These are phyloP conservation scores for Stenodera caucasica DNA, from an alignment of 2,888 invertebrate species.

Conservation along the genomic window DNA sequence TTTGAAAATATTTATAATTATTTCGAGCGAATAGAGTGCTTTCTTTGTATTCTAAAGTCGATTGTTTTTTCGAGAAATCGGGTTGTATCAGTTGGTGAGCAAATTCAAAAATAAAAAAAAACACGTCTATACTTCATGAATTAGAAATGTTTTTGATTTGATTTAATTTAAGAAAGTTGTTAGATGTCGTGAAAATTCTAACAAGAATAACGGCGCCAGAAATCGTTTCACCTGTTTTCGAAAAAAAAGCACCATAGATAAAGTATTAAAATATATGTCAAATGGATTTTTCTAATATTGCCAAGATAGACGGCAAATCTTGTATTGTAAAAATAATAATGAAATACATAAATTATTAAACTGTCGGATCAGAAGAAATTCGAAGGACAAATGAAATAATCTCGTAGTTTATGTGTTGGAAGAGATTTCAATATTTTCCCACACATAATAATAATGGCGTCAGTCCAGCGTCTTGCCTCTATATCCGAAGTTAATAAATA, in stretches of 20 bases:
- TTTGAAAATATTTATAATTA: too few relatives aligned
- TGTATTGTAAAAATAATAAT: background rate
- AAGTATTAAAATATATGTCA: background rate
- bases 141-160: background rate
- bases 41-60: conserved; percentile 13
- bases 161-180: background rate
- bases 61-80: conserved; percentile 47
- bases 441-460: too few relatives aligned
- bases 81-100: conserved; percentile 36
- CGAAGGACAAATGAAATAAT: background rate
- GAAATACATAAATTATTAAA: conserved; percentile 3
- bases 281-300: conserved; percentile 4
- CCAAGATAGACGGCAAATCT: background rate
- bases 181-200: background rate
- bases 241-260: background rate
- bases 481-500: too few relatives aligned
- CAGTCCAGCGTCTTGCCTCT: too few relatives aligned
- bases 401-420: background rate
- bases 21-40: conserved; percentile 7
- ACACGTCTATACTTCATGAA: conserved; percentile 7
- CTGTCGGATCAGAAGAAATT: background rate
- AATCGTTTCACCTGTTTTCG: background rate
- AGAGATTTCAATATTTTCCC: background rate
- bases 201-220: background rate
- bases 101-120: too few relatives aligned